Evolutionary conservation across 1,140 invertebrate genomes (phyloP), one percentile per base, ranked within the genome.

Genomic region (Lasaia peninsularis): DNA sequence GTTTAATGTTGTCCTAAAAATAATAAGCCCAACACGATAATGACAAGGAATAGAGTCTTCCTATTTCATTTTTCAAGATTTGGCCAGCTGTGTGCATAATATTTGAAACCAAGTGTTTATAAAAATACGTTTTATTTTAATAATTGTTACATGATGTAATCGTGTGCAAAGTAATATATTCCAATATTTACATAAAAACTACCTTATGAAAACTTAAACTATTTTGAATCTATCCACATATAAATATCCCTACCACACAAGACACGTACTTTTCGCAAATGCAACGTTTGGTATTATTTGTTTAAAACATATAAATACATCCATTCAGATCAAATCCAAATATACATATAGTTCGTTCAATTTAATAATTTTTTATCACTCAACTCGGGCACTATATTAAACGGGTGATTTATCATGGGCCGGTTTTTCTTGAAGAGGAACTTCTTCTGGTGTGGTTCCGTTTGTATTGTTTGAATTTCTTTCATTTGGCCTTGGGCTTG

Each of bases 371-470:
- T 10, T 32, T 14, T 31, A 44, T 44, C 58, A 62, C 52, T 33
- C 21, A 56, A 56, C 21, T 52, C 32, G 31, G 12, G 20, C 12
- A 28, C 33, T 20, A 32, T 52, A 31, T 51, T 24, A 55, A 33
- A 51, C 18, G 50, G 16, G 28, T 28, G 24, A 48, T 33, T 75
- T 83, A 84, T 58, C 84, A 81, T 54, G 83, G 80, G 40, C 16
- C 16, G 72, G 82, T 63, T 88, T 88, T 40, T 86, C 79, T 60
- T 88, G 80, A 24, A 88, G 57, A 31, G 85, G 85, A 33, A 86
- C 76, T 73, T 88, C 85, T 62, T 88, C 85, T 20, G 85, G 83
- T 9, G 75, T 50, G 9, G 78, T 77, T 4, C 81, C 80, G 56
- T 86, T 88, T 9, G 69, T 59, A 60, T 65, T 80, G 14, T 55